Conservation (phyloP, 2,888 invertebrate species). For the Hipparchia semele region DNA sequence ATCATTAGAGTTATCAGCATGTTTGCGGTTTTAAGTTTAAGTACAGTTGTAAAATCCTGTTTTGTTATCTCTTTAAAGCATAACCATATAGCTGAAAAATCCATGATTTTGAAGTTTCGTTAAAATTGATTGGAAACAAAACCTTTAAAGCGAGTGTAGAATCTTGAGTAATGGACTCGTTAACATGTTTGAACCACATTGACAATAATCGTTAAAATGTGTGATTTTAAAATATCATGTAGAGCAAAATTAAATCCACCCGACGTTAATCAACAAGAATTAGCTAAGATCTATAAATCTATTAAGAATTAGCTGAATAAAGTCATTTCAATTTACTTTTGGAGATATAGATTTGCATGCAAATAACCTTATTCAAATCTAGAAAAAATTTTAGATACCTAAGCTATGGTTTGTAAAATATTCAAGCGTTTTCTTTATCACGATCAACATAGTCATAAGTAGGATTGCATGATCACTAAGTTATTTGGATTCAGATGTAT, state of each 20-base stretch:
- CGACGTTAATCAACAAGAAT: conserved; percentile 16
- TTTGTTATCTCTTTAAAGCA: background rate
- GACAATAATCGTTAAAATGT: conserved; percentile 12
- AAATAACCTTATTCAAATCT: no score
- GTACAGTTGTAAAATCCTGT: background rate
- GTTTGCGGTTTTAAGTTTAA: background rate
- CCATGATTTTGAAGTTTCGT: conserved; percentile 21
- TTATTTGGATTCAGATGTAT: no score
- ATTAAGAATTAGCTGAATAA: no score
- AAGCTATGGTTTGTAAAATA: no score
- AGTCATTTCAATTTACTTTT: no score
- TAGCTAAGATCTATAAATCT: no score
- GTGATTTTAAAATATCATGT: conserved; percentile 21
- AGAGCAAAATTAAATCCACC: conserved; percentile 28
- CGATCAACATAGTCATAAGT: no score
- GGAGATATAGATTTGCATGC: no score
- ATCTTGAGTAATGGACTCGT: conserved; percentile 13
- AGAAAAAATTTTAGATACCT: no score
- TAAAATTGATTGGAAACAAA: conserved; percentile 21
- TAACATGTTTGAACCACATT: conserved; percentile 29
- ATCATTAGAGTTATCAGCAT: background rate
- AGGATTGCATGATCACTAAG: no score
- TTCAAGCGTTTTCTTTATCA: no score
- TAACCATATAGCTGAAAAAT: background rate
- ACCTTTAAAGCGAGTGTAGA: conserved; percentile 3